These are phyloP conservation scores for Cichladusa arquata DNA, from an alignment of 2,113 vertebrate genomes.

Conservation along the genomic window DNA sequence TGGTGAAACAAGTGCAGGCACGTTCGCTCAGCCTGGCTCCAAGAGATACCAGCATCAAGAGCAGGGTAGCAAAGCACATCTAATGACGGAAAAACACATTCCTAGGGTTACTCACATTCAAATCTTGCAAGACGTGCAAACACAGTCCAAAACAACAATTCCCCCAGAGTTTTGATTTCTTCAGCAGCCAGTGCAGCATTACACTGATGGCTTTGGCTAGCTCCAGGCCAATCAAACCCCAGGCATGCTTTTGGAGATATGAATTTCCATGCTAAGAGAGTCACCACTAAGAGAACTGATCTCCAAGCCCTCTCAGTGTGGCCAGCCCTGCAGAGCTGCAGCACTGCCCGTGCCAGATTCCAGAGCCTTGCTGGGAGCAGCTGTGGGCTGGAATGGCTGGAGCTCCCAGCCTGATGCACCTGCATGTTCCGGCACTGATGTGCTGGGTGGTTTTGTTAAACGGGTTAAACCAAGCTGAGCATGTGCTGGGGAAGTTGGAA, in stretches of 20 bases:
- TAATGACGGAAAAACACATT: not conserved
- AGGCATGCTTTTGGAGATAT: not conserved
- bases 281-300: not conserved
- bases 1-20: constrained; percentile 24
- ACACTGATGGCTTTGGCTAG: not conserved
- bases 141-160: not conserved
- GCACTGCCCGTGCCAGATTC: not conserved
- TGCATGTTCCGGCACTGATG: not conserved
- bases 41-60: not conserved
- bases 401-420: not conserved
- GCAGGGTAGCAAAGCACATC: not conserved
- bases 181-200: not conserved
- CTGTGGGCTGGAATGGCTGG: not conserved
- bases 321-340: not conserved
- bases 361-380: not conserved
- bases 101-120: not conserved
- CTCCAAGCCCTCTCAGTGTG: not conserved
- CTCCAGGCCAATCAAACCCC: not conserved
- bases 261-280: not conserved
- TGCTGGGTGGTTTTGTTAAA: not conserved
- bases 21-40: not conserved
- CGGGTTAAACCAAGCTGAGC: not conserved
- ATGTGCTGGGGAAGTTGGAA: not conserved
- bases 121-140: not conserved
- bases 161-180: not conserved